Percentiles rank a stretch among this genome's conserved stretches.
These are phyloP conservation scores for Platycercus adscitus DNA, from an alignment of 2,113 vertebrate species.

Conservation along the genomic window DNA sequence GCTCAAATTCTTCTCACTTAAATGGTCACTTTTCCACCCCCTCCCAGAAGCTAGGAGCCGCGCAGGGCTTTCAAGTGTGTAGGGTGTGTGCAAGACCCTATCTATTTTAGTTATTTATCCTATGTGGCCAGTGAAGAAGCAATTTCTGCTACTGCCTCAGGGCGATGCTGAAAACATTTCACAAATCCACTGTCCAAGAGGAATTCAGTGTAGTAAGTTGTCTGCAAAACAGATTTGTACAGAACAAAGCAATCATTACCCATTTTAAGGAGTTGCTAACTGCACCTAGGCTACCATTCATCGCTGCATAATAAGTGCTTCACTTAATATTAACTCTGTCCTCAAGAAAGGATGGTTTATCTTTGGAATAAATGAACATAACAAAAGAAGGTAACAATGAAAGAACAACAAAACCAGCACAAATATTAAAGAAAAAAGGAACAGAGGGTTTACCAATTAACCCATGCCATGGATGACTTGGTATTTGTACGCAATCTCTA, in stretches of 20 bases:
- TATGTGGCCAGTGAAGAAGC: background rate
- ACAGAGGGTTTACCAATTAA: background rate
- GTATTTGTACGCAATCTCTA: background rate
- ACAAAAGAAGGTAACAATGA: background rate
- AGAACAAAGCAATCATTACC: background rate
- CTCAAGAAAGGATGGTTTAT: background rate
- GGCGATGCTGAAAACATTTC: background rate
- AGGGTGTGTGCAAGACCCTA: background rate
- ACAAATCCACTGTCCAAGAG: background rate
- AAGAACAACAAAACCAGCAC: background rate
- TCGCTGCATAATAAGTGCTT: background rate
- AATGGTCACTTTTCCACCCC: background rate
- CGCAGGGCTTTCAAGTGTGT: background rate
- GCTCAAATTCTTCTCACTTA: background rate
- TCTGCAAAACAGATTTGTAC: background rate
- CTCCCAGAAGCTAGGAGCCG: background rate
- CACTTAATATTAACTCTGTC: background rate
- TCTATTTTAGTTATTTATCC: background rate
- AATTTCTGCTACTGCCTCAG: background rate
- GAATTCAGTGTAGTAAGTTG: background rate
- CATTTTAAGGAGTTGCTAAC: background rate
- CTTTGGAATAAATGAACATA: background rate
- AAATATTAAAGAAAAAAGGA: background rate
- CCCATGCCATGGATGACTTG: fast-evolving
- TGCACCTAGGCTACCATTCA: background rate